Evolutionary conservation across 1,140 invertebrate species (phyloP), one percentile per base, ranked within the genome.

Genomic region (Phymorhynchus buccinoides): DNA sequence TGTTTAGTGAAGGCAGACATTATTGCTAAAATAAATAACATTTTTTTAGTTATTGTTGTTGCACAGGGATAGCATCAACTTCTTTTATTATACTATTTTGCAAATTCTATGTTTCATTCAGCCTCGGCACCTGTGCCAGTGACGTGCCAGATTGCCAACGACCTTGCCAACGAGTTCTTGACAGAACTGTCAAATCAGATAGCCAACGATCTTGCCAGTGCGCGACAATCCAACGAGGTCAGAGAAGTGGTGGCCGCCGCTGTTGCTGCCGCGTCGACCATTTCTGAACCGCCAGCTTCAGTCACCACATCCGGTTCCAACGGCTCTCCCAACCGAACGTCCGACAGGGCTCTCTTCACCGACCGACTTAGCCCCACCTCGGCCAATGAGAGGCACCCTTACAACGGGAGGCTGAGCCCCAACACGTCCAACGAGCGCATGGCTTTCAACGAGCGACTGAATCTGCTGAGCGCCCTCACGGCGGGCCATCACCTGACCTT

Each of bases 401-500:
- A 14, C 42, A 52, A 32, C 12, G 81, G 66, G 16, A 41, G 81
- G 39, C 30, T 71, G 41, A 71, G 62, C 18, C 77, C 77, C 27
- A 48, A 79, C 77, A 79, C 41, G 14, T 41, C 77, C n/a, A 83
- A 41, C 44, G 81, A 83, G 37, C 81, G 66, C 41, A 68, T 83
- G 81, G 81, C 81, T 22, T 83, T 71, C 66, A 83, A 83, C 66
- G 81, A 83, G 37, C 35, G 81, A 73, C 22, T 83, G 27, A 83
- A 83, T 32, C 30, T 83, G 39, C 81, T 83, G 18, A 83, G 81
- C 41, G 68, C 81, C 7, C 39, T 83, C n/a, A 73, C 32, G 4
- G 91, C 89, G 80, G 90, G 91, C 42, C 41, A 79, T 56, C 66
- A 85, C n/a, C 93, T 99, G 82, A 95, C 95, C 80, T 99, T 99